Evolutionary conservation across 1,140 invertebrate species (phyloP), one percentile per base, ranked within the genome.

Genomic region (Scaptomyza montana): DNA sequence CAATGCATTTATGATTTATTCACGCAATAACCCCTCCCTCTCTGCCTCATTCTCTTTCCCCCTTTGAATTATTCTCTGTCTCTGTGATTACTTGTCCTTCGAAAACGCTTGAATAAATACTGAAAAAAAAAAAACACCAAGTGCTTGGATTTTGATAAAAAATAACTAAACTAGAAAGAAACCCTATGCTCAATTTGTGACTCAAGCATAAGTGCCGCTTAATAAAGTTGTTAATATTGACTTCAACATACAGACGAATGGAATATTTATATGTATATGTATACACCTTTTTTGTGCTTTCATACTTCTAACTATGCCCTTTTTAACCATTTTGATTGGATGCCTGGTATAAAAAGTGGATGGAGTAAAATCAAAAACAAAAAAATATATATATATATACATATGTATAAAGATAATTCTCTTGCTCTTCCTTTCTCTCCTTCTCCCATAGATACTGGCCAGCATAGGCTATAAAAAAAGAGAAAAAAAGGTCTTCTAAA

Each of bases 1-100:
- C 41, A 68, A 68, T 73, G 70, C 70, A 68, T 61, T 68, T 73
- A 68, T 73, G 64, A 73, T 73, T 73, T 73, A 73, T 73, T 73
- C 70, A 73, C 49, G 28, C 51, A 13, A 25, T 56, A 21, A n/a
- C 25, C n/a, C 25, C 45, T n/a, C 19, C 1, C 54, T 33, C 30
- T 51, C 50, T 43, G 30, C 33, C 28, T 9, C 0, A 5, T 12
- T 13, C 13, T 41, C 12, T 10, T 5, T 12, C 36, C 2, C 9
- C 5, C 19, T 33, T 6, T 33, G 30, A 30, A 30, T 30, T 30
- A 5, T 30, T 21, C 49, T 16, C 13, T 39, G 25, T 39, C 33
- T 33, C 4, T 33, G 30, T 33, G 9, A 33, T 21, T 21, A 36
- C 8, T 12, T 28, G 8, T 21, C 30, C 16, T 9, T 46, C 28